Evolutionary conservation across 1,140 invertebrate species (phyloP).

Genomic region (Aphelenchoides besseyi): DNA sequence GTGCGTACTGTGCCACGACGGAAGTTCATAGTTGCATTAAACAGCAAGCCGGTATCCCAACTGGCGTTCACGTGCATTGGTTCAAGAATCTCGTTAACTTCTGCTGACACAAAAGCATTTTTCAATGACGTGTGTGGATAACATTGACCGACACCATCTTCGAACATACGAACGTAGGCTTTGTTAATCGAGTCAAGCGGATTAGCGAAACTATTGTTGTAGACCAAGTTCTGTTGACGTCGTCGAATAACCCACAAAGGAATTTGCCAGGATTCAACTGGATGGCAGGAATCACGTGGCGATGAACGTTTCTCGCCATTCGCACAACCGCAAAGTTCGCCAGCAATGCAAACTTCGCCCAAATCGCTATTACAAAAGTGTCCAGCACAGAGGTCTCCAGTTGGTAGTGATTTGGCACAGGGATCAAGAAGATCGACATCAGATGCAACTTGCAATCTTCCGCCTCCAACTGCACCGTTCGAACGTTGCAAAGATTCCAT

Average conservation of each 20-base stretch:
- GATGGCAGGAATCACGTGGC: constrained; percentile 46
- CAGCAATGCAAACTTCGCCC: constrained; percentile 59
- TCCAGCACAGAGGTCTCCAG: constrained; percentile 55
- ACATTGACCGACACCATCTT: constrained; percentile 53
- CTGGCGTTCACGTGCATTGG: constrained; percentile 54
- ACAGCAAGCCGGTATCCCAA: constrained; percentile 59
- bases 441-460: constrained; percentile 50
- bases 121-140: constrained; percentile 58
- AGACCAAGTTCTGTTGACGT: constrained; percentile 49
- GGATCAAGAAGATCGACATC: constrained; percentile 59
- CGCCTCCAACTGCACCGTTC: constrained; percentile 56
- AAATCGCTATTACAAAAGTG: constrained; percentile 48
- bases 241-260: constrained; percentile 57
- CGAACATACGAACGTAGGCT: constrained; percentile 52
- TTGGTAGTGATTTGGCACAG: constrained; percentile 44
- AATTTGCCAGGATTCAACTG: constrained; percentile 56
- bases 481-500: constrained; percentile 48
- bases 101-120: constrained; percentile 55
- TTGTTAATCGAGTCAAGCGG: constrained; percentile 55
- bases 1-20: constrained; percentile 55
- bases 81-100: constrained; percentile 61
- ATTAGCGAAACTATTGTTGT: constrained; percentile 58
- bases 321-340: constrained; percentile 54
- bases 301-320: constrained; percentile 53
- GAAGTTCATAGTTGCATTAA: constrained; percentile 60